A percentile compares a stretch with the other conserved stretches of the same genome.
phyloP scores from a whole-genome alignment of 2,797 vertebrate species.

The Cossypha dichroa region DNA sequence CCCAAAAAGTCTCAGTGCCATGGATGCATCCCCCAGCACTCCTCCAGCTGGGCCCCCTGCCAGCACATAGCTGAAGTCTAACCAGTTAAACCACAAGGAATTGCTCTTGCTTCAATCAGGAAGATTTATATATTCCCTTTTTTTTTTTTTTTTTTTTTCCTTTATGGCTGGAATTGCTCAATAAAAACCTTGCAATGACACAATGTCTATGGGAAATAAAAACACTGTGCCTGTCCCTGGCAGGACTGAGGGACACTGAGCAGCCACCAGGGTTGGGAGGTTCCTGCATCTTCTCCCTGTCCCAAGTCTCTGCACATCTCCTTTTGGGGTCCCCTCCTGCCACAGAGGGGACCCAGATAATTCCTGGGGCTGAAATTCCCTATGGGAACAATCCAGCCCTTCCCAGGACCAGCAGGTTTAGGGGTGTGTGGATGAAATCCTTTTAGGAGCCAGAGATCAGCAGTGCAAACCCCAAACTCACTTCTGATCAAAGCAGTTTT shows the following conservation, averaged over 20 bases:
- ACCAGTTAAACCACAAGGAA: background rate
- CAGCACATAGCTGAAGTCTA: background rate
- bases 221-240: background rate
- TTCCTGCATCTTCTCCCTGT: background rate
- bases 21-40: background rate
- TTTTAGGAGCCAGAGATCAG: background rate
- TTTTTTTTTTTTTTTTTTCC: background rate
- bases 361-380: background rate
- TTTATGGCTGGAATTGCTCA: background rate
- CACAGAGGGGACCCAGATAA: accelerated
- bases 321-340: too few species aligned
- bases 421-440: background rate
- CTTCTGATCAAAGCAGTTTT: background rate
- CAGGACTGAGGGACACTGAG: background rate
- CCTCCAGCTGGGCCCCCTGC: background rate
- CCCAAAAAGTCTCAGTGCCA: background rate
- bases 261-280: accelerated
- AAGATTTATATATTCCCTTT: background rate
- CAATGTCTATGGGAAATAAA: background rate
- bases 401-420: background rate
- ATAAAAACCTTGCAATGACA: background rate
- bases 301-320: accelerated
- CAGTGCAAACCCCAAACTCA: background rate
- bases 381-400: accelerated
- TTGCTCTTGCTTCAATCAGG: background rate